phyloP scores from a whole-genome alignment of 2,888 invertebrate species.

The Masnerella sp. region DNA sequence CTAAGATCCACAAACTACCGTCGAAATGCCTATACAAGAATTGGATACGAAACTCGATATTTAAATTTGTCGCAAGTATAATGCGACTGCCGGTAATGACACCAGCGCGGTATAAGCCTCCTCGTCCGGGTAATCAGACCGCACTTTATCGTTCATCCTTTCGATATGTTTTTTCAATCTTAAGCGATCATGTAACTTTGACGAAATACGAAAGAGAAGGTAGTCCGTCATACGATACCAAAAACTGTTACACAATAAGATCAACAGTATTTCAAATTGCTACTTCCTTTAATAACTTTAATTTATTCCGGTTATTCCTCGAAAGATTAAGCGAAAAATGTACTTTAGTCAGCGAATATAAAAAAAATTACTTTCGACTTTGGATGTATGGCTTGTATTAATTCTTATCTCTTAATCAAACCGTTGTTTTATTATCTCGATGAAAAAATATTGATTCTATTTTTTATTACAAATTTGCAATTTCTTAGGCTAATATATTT shows the following conservation, averaged over 20 bases:
- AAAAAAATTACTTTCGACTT: too few species aligned
- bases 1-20: constrained; percentile 60
- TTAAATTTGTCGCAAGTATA: constrained; percentile 74
- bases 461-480: too few species aligned
- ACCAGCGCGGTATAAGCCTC: constrained; percentile 66
- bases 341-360: too few species aligned
- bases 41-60: constrained; percentile 77
- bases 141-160: constrained; percentile 69
- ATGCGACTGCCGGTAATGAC: constrained; percentile 67
- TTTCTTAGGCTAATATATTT: too few species aligned
- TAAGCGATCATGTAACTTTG: constrained; percentile 57
- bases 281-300: not conserved
- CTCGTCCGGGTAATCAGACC: constrained; percentile 71
- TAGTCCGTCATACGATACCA: constrained; percentile 40
- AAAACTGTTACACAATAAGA: constrained; percentile 21
- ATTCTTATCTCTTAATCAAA: too few species aligned
- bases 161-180: constrained; percentile 58
- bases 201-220: constrained; percentile 43
- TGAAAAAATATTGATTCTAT: too few species aligned
- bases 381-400: too few species aligned
- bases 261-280: constrained; percentile 10
- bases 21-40: constrained; percentile 66
- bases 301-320: not conserved
- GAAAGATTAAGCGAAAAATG: too few species aligned
- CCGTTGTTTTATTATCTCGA: too few species aligned